Evolutionary conservation across 2,797 vertebrate genomes (phyloP).

Genomic region (Gallirallus australis): DNA sequence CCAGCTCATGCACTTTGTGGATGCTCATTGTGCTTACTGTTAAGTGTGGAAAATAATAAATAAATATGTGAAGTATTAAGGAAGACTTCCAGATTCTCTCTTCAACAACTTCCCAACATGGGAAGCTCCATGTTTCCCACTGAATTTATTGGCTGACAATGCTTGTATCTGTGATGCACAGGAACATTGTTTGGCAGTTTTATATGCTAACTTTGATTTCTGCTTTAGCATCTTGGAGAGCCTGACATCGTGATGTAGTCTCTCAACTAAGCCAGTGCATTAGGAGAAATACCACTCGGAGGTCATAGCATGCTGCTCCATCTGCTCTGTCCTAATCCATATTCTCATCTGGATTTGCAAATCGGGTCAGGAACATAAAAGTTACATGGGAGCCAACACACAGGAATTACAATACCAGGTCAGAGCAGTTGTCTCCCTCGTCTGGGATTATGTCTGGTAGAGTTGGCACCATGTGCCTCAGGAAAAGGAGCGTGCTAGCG

Average conservation of each 20-base stretch:
- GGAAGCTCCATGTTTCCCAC: not conserved
- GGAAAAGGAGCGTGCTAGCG: not conserved
- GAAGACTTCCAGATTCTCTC: not conserved
- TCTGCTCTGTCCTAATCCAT: not conserved
- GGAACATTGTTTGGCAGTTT: not conserved
- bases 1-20: not conserved
- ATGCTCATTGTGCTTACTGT: not conserved
- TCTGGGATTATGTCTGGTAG: slow-evolving; percentile 3
- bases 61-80: not conserved
- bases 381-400: not conserved
- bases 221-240: slow-evolving; percentile 1
- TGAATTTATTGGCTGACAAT: not conserved
- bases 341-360: slow-evolving; percentile 5
- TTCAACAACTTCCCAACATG: not conserved
- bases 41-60: not conserved
- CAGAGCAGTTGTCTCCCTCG: not conserved
- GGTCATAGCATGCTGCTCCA: not conserved
- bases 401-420: not conserved
- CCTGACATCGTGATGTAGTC: not conserved
- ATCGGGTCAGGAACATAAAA: not conserved
- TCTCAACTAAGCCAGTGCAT: not conserved
- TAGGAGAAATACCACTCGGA: not conserved
- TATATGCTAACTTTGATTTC: slow-evolving; percentile 1
- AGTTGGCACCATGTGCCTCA: not conserved
- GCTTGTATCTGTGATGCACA: not conserved